A percentile compares a stretch with the other conserved stretches of the same genome.
Evolutionary conservation across 2,113 vertebrate species (phyloP).

Genomic region (Puffinus mauretanicus): DNA sequence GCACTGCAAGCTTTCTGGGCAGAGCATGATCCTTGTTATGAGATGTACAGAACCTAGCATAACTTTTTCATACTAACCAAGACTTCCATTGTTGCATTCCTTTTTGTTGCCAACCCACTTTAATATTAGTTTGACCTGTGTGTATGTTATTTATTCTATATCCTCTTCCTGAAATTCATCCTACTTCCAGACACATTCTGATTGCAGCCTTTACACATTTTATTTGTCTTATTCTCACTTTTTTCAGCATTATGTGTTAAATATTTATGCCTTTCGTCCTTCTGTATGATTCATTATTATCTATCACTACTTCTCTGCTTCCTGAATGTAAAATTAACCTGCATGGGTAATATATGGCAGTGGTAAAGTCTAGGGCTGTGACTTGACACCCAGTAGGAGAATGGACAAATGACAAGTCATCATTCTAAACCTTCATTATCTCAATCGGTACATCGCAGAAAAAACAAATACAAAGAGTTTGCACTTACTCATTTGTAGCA

Average conservation of each 20-base stretch:
- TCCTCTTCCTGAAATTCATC: background rate
- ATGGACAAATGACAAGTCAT: background rate
- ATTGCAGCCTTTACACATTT: background rate
- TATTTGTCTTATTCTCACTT: conserved; percentile 16
- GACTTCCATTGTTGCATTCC: background rate
- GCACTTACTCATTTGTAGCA: background rate
- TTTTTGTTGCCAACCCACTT: background rate
- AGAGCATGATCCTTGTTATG: background rate
- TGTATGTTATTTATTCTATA: background rate
- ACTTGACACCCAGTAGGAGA: background rate
- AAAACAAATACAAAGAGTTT: background rate
- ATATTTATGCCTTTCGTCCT: conserved; percentile 30
- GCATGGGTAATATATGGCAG: background rate
- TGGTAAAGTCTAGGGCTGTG: background rate
- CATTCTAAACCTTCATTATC: background rate
- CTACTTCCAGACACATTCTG: background rate
- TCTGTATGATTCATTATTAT: conserved; percentile 31
- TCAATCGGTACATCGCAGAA: background rate
- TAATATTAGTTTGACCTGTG: background rate
- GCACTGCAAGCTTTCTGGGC: background rate
- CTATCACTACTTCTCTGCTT: background rate
- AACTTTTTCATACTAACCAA: background rate
- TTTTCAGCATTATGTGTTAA: conserved; percentile 3
- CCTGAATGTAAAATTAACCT: conserved; percentile 6
- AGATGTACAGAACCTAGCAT: background rate